Evolutionary conservation across 2,888 invertebrate genomes (phyloP), one percentile per base, ranked within the genome.

Genomic region (Galeopsomyia nigrocyanea): DNA sequence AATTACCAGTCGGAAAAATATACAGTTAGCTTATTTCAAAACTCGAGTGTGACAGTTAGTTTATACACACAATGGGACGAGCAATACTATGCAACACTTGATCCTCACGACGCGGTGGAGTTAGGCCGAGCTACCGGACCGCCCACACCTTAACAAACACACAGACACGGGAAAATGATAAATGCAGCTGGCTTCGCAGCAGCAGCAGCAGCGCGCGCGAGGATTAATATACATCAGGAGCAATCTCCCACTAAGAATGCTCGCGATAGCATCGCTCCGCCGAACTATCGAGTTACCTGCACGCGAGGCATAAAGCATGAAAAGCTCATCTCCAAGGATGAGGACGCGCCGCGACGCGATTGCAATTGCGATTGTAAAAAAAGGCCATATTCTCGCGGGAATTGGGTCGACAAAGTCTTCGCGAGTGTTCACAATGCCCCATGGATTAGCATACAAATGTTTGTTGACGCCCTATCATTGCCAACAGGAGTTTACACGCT

Each of bases 321-420:
- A 56, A 47, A 7, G n/a, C 17, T 19, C 17, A 50, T n/a, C 64
- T 5, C 7, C 58, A 66, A 56, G 49, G 47, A 3, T 17, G 21
- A 51, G 16, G 47, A 68, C 26, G 50, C 46, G 19, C 46, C 46
- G 19, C 46, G 46, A 21, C 5, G 39, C 39, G 7, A 39, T 39
- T 10, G 39, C 39, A 39, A 39, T 39, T 71, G 77, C 77, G 76
- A 79, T 75, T 67, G 55, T 58, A 68, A 10, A 65, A 5, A 5
- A 65, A 73, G 73, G 68, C 73, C 71, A 77, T 70, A 65, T 71
- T 72, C 58, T 62, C 61, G 73, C 64, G 76, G 81, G 78, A 81
- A 81, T 76, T 79, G 78, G 77, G 81, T 78, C 78, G 78, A 13
- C 39, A 10, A 39, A 10, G 13, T 75, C 22, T 60, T 16, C 22